Evolutionary conservation across 2,888 invertebrate species (phyloP).

Genomic region (Aporophyla nigra): DNA sequence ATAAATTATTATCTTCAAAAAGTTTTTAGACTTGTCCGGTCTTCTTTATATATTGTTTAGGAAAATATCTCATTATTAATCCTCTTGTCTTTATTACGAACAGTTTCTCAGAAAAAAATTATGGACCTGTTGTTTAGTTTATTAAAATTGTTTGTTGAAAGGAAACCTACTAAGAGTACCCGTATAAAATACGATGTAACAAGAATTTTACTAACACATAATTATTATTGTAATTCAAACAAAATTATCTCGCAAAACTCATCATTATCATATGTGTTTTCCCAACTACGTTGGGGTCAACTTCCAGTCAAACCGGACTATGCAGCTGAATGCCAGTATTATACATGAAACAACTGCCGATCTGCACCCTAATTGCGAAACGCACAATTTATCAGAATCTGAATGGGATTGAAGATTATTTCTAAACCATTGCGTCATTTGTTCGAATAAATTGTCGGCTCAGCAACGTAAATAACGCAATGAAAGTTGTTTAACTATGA

Average conservation of each 20-base stretch:
- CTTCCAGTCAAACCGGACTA: neutral
- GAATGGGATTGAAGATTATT: too few relatives aligned
- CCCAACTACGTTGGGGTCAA: neutral
- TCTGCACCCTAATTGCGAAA: too few relatives aligned
- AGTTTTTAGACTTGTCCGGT: slow-evolving; percentile 17
- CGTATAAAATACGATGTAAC: neutral
- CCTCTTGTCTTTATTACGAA: slow-evolving; percentile 14
- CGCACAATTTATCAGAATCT: too few relatives aligned
- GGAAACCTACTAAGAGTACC: neutral
- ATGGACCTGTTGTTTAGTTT: neutral
- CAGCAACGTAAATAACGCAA: too few relatives aligned
- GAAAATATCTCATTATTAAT: slow-evolving; percentile 24
- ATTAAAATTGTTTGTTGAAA: slow-evolving; percentile 8
- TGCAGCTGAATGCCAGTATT: too few relatives aligned
- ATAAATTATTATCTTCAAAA: slow-evolving; percentile 39
- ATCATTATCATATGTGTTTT: neutral
- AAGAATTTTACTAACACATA: neutral
- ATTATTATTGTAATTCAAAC: neutral
- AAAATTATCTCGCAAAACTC: neutral
- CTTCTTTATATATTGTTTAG: slow-evolving; percentile 28
- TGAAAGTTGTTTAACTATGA: too few relatives aligned
- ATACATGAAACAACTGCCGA: too few relatives aligned
- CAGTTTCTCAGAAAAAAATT: slow-evolving; percentile 2
- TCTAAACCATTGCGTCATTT: too few relatives aligned
- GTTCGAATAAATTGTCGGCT: too few relatives aligned